Percentiles rank a stretch among this genome's conserved stretches.
Conservation (phyloP, 2,797 vertebrate genomes). For the Allobates femoralis region DNA sequence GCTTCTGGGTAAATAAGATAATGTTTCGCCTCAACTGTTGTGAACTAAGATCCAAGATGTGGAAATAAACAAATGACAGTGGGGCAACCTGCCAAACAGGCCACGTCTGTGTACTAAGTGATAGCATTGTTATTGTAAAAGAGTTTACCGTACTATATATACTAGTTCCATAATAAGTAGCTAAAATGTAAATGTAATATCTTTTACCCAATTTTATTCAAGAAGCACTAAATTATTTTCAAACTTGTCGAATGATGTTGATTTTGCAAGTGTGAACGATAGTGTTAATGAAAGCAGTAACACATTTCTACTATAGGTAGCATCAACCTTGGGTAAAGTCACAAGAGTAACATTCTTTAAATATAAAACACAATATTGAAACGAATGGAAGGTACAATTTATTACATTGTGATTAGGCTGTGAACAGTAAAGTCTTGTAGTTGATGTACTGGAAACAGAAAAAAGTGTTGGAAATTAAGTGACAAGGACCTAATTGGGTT, state of each 20-base stretch:
- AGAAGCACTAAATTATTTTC: background rate
- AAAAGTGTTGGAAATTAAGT: too few species aligned
- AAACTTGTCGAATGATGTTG: background rate
- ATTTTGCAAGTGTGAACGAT: background rate
- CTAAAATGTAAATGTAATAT: background rate
- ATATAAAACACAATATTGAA: too few species aligned
- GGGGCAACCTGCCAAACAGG: conserved; percentile 14
- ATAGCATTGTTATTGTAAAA: background rate
- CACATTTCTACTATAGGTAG: background rate
- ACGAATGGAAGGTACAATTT: too few species aligned
- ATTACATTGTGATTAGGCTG: too few species aligned
- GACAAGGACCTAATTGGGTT: too few species aligned
- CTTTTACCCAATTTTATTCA: background rate
- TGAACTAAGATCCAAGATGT: background rate
- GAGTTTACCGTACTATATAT: background rate
- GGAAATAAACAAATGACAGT: conserved; percentile 8
- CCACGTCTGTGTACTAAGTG: background rate
- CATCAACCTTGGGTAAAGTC: too few species aligned
- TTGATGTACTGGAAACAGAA: too few species aligned
- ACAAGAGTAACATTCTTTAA: too few species aligned
- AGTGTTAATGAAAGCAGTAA: background rate
- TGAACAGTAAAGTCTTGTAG: too few species aligned
- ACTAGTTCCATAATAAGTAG: background rate
- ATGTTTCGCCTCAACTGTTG: background rate
- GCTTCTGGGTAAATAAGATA: conserved; percentile 13